Evolutionary conservation across 2,113 vertebrate species (phyloP).

Genomic region (Heptranchias perlo): DNA sequence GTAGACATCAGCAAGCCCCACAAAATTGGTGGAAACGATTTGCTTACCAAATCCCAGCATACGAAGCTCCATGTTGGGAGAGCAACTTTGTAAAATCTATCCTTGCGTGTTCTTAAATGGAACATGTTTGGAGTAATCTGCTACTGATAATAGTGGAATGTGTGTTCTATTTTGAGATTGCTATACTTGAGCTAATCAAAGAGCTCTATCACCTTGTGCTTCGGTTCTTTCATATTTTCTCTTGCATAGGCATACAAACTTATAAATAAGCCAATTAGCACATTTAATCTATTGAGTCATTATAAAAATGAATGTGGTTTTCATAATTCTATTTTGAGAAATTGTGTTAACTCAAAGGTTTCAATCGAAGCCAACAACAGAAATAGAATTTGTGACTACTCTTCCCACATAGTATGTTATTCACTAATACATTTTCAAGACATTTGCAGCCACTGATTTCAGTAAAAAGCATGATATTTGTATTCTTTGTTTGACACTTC

Average conservation of each 20-base stretch:
- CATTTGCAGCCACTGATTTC: not conserved
- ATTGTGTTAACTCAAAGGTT: slow-evolving; percentile 1
- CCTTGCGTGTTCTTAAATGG: not conserved
- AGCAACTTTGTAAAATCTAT: too few relatives aligned
- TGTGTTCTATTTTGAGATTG: not conserved
- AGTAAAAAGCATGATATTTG: not conserved
- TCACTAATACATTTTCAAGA: not conserved
- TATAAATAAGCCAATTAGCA: not conserved
- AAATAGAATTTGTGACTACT: not conserved
- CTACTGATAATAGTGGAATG: not conserved
- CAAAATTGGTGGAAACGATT: too few relatives aligned
- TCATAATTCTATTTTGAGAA: not conserved
- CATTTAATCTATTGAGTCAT: not conserved
- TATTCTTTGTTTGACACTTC: not conserved
- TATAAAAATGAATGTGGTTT: not conserved
- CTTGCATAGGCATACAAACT: not conserved
- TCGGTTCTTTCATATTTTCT: not conserved
- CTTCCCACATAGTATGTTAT: not conserved
- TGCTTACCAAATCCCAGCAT: too few relatives aligned
- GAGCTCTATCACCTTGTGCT: not conserved
- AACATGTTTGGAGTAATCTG: not conserved
- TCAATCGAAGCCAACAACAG: not conserved
- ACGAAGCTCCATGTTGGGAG: too few relatives aligned
- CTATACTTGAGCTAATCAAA: slow-evolving; percentile 3
- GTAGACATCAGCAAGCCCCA: too few relatives aligned